Percentiles rank a stretch among this genome's conserved stretches.
Conservation (phyloP, 2,797 vertebrate genomes). For the Chaunax sp. region DNA sequence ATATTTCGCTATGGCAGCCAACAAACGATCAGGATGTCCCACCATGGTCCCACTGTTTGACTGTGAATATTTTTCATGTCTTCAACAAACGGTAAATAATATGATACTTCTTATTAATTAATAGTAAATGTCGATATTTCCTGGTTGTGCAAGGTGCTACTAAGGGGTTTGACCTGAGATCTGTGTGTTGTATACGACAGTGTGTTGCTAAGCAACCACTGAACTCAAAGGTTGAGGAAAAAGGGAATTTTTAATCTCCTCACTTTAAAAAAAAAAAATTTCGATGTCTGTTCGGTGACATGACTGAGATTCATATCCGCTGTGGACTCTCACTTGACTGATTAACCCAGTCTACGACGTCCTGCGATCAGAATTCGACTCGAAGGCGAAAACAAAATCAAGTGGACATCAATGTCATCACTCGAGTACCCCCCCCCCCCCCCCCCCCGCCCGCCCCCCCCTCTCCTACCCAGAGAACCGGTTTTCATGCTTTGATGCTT, state of each 20-base stretch:
- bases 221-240: slow-evolving; percentile 45
- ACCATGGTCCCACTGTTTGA: slow-evolving; percentile 30
- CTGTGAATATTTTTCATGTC: background rate
- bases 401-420: slow-evolving; percentile 85
- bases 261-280: too few species aligned
- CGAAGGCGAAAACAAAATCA: too few species aligned
- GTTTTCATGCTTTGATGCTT: too few species aligned
- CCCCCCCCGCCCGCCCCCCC: too few species aligned
- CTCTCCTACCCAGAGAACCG: too few species aligned
- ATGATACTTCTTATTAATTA: rapidly evolving
- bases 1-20: slow-evolving; percentile 62
- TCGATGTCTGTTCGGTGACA: too few species aligned
- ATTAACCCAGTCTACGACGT: too few species aligned
- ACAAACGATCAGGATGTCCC: slow-evolving; percentile 63
- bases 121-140: background rate
- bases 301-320: too few species aligned
- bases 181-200: slow-evolving; percentile 62
- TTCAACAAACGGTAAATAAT: slow-evolving; percentile 8
- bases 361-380: too few species aligned
- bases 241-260: background rate
- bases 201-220: slow-evolving; percentile 80
- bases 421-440: too few species aligned
- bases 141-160: background rate
- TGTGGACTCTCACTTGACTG: too few species aligned
- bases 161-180: background rate